Percentiles rank a stretch among this genome's conserved stretches.
phyloP scores from a whole-genome alignment of 2,888 invertebrate species.

The Drymonia ruficornis region DNA sequence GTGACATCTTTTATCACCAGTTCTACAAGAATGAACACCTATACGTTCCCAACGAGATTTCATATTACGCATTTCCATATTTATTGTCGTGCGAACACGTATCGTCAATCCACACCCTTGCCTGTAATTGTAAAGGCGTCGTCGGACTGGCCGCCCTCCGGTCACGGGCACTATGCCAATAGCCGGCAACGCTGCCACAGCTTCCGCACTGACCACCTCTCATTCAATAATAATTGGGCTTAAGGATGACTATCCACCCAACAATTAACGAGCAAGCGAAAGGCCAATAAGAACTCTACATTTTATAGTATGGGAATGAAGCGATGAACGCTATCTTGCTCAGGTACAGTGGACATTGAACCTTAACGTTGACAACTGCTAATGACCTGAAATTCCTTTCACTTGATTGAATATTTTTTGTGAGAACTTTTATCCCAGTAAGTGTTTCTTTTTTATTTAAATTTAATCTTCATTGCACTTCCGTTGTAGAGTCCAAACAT shows the following conservation, averaged over 20 bases:
- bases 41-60: constrained; percentile 26
- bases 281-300: not conserved
- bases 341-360: not conserved
- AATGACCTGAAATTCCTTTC: not conserved
- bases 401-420: not conserved
- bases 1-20: not conserved
- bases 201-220: constrained; percentile 53
- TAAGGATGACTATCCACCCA: not conserved
- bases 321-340: not conserved
- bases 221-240: constrained; percentile 20
- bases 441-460: not conserved
- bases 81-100: constrained; percentile 39
- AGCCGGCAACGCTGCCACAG: constrained; percentile 50
- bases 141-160: constrained; percentile 48
- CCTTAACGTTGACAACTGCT: not conserved
- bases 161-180: constrained; percentile 76
- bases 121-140: constrained; percentile 44
- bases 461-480: not conserved
- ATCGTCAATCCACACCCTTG: constrained; percentile 44
- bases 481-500: not conserved
- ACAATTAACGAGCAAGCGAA: not conserved
- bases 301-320: not conserved
- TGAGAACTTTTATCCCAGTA: not conserved
- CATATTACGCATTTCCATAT: constrained; percentile 36
- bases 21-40: constrained; percentile 17